phyloP scores from a whole-genome alignment of 2,797 vertebrate species.

The Esox masquinongy region DNA sequence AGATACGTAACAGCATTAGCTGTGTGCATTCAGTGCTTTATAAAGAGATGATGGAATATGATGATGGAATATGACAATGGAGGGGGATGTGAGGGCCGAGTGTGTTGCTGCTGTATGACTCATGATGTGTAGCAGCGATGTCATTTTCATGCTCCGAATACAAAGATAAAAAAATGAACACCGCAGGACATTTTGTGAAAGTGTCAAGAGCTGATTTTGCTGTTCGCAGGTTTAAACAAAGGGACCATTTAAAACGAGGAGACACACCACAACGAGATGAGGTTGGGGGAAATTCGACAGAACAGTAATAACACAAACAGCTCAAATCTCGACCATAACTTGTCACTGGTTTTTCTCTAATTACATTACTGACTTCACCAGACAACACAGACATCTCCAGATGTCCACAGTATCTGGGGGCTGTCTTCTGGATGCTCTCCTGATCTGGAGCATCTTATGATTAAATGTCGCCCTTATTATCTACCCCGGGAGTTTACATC shows the following conservation, averaged over 20 bases:
- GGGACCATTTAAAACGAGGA: background rate
- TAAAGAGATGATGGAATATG: background rate
- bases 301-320: background rate
- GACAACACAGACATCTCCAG: background rate
- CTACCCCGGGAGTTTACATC: too few species aligned
- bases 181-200: background rate
- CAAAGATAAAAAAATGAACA: background rate
- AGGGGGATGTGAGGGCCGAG: background rate
- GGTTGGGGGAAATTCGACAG: background rate
- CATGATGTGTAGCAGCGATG: background rate
- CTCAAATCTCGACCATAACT: background rate
- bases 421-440: too few species aligned
- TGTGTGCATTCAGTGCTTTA: background rate
- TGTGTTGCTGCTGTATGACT: background rate
- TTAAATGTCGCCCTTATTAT: too few species aligned
- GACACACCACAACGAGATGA: background rate
- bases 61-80: background rate
- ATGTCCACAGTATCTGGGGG: too few species aligned
- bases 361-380: background rate
- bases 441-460: too few species aligned
- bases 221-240: background rate
- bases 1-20: background rate
- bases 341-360: background rate
- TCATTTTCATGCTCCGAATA: background rate
- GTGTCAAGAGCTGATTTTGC: conserved; percentile 12